Evolutionary conservation across 1,140 invertebrate genomes (phyloP), one percentile per base, ranked within the genome.

Genomic region (Ladona fulva): DNA sequence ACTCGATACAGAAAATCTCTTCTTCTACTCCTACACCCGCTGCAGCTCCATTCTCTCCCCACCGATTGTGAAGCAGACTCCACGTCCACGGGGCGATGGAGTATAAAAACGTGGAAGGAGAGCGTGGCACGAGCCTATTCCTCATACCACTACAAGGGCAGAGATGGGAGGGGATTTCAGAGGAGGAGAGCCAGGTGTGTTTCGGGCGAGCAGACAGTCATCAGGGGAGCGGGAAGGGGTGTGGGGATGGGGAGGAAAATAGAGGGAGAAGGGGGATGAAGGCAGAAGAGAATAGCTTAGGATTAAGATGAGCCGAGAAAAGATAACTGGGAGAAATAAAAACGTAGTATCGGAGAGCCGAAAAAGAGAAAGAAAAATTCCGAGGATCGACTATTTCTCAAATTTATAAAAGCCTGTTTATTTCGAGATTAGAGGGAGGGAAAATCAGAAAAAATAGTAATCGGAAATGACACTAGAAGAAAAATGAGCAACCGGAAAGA

Each of bases 1-100:
- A 66, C 52, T 66, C 52, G 52, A 66, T 66, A 66, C 52, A 66
- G 16, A 66, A 66, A 66, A 66, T 66, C 52, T 66, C 52, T 66
- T 37, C 52, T 66, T 22, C 52, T 3, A 66, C 52, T 66, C 52
- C 14, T 16, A 66, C 14, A 16, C 52, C 52, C 1, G 29, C 29
- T 8, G 29, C 3, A 37, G 29, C 1, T 37, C 29, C 29, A 5
- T 37, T 37, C 29, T 37, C 29, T 37, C 1, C 29, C 1, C 29
- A 37, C 52, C 52, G 52, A 66, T 22, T 66, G n/a, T 22, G 52
- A 22, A 12, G 52, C 52, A 22, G 52, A 66, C n/a, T n/a, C n/a
- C n/a, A n/a, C 52, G n/a, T 66, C 52, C 52, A 66, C n/a, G 52
- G 52, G 52, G 52, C 52, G n/a, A 66, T 66, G 12, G 52, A 22